A percentile compares a stretch with the other conserved stretches of the same genome.
Conservation (phyloP, 2,888 invertebrate genomes). For the Diarsia rubi region DNA sequence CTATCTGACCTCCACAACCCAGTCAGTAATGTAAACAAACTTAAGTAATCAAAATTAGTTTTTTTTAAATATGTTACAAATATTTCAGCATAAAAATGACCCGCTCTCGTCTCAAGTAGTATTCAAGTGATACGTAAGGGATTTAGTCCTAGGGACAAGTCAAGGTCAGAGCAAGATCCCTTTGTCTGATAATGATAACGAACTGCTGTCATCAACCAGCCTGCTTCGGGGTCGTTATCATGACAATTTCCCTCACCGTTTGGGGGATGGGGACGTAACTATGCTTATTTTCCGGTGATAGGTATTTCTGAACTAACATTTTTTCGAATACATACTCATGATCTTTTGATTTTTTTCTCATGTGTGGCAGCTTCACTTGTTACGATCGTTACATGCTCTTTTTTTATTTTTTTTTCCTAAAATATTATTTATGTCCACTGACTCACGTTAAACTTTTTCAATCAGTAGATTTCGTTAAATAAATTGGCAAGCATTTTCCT, state of each 20-base stretch:
- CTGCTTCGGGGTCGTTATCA: conserved; percentile 5
- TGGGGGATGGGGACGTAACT: neutral
- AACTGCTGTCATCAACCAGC: neutral
- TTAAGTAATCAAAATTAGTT: neutral
- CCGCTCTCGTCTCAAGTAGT: neutral
- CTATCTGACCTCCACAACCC: no score
- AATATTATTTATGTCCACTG: conserved; percentile 8
- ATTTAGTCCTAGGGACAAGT: conserved; percentile 17
- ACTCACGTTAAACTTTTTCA: conserved; percentile 35
- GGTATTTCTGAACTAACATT: neutral
- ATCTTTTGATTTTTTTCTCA: no score
- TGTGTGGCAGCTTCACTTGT: no score
- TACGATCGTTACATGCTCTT: no score
- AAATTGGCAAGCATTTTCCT: conserved; percentile 44
- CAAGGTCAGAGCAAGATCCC: conserved; percentile 5
- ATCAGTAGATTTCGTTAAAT: conserved; percentile 31
- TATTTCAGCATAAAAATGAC: neutral
- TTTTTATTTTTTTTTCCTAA: neutral
- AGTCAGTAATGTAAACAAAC: neutral
- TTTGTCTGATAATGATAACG: conserved; percentile 33
- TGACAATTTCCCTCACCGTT: neutral
- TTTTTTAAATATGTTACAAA: no score
- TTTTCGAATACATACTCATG: no score
- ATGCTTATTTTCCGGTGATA: neutral
- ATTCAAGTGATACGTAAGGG: conserved; percentile 15